Base-by-base conservation (phyloP, 2,797 vertebrate genomes). In the Ctenopoma multispine region DNA sequence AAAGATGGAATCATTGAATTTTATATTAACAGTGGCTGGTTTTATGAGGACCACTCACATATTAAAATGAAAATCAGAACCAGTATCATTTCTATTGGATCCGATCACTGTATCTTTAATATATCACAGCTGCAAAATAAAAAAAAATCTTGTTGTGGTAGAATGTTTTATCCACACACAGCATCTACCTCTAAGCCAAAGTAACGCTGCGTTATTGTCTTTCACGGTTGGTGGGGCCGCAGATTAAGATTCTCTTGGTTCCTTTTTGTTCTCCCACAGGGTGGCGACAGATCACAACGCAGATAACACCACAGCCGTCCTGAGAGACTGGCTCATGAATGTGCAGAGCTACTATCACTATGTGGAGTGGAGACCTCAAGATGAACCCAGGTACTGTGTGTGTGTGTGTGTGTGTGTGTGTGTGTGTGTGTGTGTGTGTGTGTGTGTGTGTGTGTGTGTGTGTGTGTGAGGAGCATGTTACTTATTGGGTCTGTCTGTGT, bases 241-340 rank as follows among this genome's bases (percentile, higher is more conserved):
- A 40, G 43, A 40, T 59, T 12, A 27, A 24, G 8, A n/a, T n/a
- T 5, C 13, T 54, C 18, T 18, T 1, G 4, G 18, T 31, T 21
- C 44, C 4, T 60, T 31, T 24, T 65, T 13, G 0, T 58, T 7
- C 23, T 21, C 21, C 75, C 80, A 82, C 92, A 97, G 96, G 96
- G 95, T 97, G 88, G 96, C 96, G 59, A 97, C 96, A 4, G 96
- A 97, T 87, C 96, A 97, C 91, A 97, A 96, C 27, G 47, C 67
- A 3, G 96, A 97, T 83, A 96, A 97, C 86, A 97, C 95, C 0
- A 93, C 94, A 0, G 92, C 91, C 0, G 82, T 97, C 59, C 94
- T 97, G 20, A 92, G 94, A 27, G 95, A 97, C 61, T 97, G 96
- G 96, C 94, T 97, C 48, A 78, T 94, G 62, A 90, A 94, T 0